Base-by-base conservation (phyloP, 1,140 invertebrate genomes). In the Maconellicoccus hirsutus region DNA sequence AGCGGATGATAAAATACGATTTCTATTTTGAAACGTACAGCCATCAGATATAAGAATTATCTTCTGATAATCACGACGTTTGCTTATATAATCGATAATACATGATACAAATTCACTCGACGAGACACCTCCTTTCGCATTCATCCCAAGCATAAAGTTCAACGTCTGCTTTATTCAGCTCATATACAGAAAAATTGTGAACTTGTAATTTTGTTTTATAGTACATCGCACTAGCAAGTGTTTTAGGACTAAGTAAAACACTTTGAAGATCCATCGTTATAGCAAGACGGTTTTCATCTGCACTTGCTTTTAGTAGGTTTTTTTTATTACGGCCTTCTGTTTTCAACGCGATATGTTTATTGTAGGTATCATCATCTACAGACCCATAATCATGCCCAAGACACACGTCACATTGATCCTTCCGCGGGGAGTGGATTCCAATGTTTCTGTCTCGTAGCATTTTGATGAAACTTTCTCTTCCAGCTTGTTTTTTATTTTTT, bases 71-170 rank as follows among this genome's bases (percentile, higher is more conserved):
- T 69, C 69, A 38, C 21, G 38, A 21, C 33, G 33, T 59, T 72
- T 70, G 59, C 6, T 27, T n/a, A 61, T 71, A 33, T 71, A 71
- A 33, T 74, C 71, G 10, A 74, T 69, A 69, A 76, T 69, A 70
- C 75, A 76, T 3, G 70, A 72, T 25, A 71, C 73, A 42, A 69
- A 76, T 72, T 76, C 73, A 69, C 76, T 77, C 0, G 73, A 72
- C 10, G 74, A 73, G 59, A 77, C 75, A n/a, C 75, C 75, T 12
- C 76, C 77, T 59, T 77, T 73, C n/a, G 16, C 70, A 75, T 74
- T 78, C 75, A 73, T 78, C 73, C 75, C 76, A 77, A n/a, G 77
- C 73, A 75, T 77, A 76, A 10, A 77, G 69, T 69, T 70, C 42
- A 6, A 77, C 77, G 72, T 77, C 72, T 71, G 73, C 73, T 70